Evolutionary conservation across 2,113 vertebrate species (phyloP).

Genomic region (Alaudala cheleensis): DNA sequence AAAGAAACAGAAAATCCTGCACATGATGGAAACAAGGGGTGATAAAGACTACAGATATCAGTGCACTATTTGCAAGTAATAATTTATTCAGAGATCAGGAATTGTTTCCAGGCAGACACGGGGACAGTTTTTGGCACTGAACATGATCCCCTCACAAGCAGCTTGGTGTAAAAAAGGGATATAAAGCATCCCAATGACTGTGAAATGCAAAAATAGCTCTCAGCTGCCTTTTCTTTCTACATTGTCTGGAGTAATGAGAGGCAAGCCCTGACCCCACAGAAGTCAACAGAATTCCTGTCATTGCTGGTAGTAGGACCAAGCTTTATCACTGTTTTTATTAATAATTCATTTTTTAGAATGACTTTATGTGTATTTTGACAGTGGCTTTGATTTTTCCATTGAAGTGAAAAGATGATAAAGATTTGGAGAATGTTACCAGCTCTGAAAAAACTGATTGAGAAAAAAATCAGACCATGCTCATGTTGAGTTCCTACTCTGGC

Average conservation of each 20-base stretch:
- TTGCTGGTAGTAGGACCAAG: background rate
- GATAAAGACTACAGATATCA: constrained; percentile 19
- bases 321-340: background rate
- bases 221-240: background rate
- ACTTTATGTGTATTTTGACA: background rate
- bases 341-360: background rate
- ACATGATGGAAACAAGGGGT: background rate
- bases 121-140: background rate
- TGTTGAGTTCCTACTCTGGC: background rate
- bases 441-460: background rate
- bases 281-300: constrained; percentile 12
- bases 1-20: constrained; percentile 19
- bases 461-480: background rate
- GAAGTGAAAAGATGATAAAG: background rate
- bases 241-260: background rate
- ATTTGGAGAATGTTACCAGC: background rate
- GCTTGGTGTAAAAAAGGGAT: background rate
- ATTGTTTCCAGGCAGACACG: background rate
- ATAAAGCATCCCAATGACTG: background rate
- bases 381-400: background rate
- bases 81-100: constrained; percentile 19
- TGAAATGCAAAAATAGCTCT: background rate
- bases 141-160: background rate
- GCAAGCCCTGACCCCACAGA: background rate
- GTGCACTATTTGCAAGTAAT: background rate